Conservation (phyloP, 2,888 invertebrate genomes). For the Ennomos fuscantarius region DNA sequence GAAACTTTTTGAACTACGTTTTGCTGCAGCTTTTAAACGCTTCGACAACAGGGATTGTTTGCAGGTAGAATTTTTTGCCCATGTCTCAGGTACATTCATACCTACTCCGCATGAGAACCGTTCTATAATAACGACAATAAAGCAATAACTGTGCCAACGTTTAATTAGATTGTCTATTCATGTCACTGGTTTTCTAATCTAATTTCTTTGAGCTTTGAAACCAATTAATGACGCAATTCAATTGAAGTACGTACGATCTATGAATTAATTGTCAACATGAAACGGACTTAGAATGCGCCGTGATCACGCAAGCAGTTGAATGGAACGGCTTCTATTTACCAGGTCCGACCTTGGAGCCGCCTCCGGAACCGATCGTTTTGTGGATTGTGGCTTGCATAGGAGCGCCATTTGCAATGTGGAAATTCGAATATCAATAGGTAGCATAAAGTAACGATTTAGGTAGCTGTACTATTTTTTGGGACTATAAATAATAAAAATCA, state of each 20-base stretch:
- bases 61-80: conserved; percentile 66
- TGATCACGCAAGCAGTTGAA: conserved; percentile 57
- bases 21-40: conserved; percentile 13
- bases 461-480: no score
- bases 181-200: conserved; percentile 36
- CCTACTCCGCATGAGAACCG: conserved; percentile 52
- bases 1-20: not conserved
- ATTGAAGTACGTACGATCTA: conserved; percentile 43
- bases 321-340: conserved; percentile 69
- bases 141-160: conserved; percentile 40
- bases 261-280: conserved; percentile 59
- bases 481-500: no score
- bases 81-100: conserved; percentile 58
- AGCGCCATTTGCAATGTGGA: conserved; percentile 53
- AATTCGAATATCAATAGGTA: not conserved
- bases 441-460: no score
- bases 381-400: conserved; percentile 59
- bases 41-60: conserved; percentile 41
- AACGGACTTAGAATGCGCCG: conserved; percentile 46
- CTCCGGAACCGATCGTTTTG: conserved; percentile 68
- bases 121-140: conserved; percentile 56
- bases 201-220: conserved; percentile 35
- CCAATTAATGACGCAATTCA: conserved; percentile 50
- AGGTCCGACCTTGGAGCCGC: conserved; percentile 66
- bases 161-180: conserved; percentile 44